Percentiles rank a stretch among this genome's conserved stretches.
These are phyloP conservation scores for Datnioides undecimradiatus DNA, from an alignment of 2,113 vertebrate species.

Conservation along the genomic window DNA sequence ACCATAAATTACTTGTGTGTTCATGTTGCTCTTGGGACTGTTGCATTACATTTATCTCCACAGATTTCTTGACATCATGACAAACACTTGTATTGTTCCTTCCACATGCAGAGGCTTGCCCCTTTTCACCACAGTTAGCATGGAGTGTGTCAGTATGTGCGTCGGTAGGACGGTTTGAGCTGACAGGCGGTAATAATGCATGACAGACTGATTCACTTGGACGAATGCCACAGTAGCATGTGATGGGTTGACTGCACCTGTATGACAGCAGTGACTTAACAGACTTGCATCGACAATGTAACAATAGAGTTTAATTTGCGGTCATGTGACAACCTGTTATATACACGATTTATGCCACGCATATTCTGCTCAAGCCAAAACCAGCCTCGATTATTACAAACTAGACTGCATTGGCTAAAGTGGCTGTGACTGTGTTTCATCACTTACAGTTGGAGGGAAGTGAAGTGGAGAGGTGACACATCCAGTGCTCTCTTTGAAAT, in stretches of 20 bases:
- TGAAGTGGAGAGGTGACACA: neutral
- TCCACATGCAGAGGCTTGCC: constrained; percentile 46
- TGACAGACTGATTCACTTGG: constrained; percentile 14
- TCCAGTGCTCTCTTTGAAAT: constrained; percentile 18
- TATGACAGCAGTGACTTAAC: neutral
- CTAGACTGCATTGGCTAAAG: neutral
- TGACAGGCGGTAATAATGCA: constrained; percentile 7
- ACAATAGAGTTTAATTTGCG: neutral
- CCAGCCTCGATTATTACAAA: neutral
- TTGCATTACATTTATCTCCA: constrained; percentile 47
- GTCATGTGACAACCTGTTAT: neutral
- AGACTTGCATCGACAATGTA: neutral
- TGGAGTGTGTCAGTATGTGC: constrained; percentile 4
- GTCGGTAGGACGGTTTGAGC: constrained; percentile 17
- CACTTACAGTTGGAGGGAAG: neutral
- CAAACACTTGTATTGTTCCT: constrained; percentile 61
- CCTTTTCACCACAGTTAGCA: constrained; percentile 20
- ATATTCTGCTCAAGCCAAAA: neutral
- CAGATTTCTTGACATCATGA: constrained; percentile 56
- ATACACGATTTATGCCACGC: neutral
- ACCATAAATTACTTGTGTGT: constrained; percentile 7
- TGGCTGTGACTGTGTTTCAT: neutral
- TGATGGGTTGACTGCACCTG: constrained; percentile 29
- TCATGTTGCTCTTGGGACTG: constrained; percentile 1
- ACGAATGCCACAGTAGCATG: neutral